Conservation (phyloP, 2,888 invertebrate genomes). For the Agonopterix heracliana region DNA sequence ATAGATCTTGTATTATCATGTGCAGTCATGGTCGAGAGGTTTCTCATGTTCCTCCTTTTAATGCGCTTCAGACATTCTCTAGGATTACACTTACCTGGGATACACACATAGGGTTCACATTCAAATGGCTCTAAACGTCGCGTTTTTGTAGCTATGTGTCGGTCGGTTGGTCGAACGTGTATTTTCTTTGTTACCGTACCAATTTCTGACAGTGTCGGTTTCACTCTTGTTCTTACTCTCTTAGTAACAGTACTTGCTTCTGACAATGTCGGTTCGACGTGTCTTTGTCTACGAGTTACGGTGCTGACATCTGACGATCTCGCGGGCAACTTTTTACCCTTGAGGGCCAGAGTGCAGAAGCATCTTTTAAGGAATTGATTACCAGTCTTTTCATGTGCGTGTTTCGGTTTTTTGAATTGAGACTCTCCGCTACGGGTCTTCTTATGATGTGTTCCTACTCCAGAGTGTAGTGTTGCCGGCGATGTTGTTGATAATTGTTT, state of each 20-base stretch:
- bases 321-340: slow-evolving; percentile 8
- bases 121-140: slow-evolving; percentile 22
- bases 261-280: too few species aligned
- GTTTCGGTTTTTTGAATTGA: neutral
- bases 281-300: neutral
- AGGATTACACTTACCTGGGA: slow-evolving; percentile 30
- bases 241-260: too few species aligned
- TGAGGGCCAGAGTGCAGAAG: neutral
- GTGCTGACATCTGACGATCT: slow-evolving; percentile 5
- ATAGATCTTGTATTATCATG: neutral
- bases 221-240: too few species aligned
- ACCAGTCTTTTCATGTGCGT: slow-evolving; percentile 3
- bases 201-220: too few species aligned
- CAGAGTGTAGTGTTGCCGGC: too few species aligned
- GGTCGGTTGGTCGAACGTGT: too few species aligned
- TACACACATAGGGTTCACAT: slow-evolving; percentile 31
- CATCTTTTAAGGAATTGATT: slow-evolving; percentile 13
- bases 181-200: neutral
- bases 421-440: too few species aligned
- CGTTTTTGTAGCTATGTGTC: slow-evolving; percentile 5
- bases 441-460: too few species aligned
- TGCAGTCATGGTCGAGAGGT: neutral
- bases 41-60: slow-evolving; percentile 3
- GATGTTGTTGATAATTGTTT: too few species aligned
- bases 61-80: slow-evolving; percentile 16